A percentile compares a stretch with the other conserved stretches of the same genome.
Evolutionary conservation across 2,797 vertebrate species (phyloP).

Genomic region (Pseudomugil gertrudae): DNA sequence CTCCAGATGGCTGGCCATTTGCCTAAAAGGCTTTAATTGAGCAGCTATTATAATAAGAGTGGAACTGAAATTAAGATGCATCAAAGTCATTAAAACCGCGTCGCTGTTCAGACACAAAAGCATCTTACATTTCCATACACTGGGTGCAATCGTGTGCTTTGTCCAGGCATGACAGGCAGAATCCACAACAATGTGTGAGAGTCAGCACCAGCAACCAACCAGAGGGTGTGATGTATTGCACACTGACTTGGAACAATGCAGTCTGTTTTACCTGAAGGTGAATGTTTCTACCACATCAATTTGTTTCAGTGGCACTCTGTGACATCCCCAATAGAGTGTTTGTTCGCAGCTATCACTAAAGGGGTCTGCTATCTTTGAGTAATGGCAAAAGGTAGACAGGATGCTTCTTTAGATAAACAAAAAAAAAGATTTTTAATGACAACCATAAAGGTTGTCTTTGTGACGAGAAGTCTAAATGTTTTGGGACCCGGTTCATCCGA

Average conservation of each 20-base stretch:
- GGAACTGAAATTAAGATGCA: constrained; percentile 60
- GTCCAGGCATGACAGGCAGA: constrained; percentile 60
- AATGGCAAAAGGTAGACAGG: constrained; percentile 5
- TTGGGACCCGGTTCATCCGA: constrained; percentile 4
- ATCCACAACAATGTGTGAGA: constrained; percentile 72
- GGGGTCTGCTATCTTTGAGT: constrained; percentile 49
- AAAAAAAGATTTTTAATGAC: constrained; percentile 5
- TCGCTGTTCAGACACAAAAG: constrained; percentile 56
- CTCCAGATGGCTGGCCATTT: constrained; percentile 68
- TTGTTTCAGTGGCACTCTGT: constrained; percentile 60
- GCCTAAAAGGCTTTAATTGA: constrained; percentile 64
- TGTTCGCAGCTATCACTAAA: constrained; percentile 56
- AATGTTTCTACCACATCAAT: constrained; percentile 73
- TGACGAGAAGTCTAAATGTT: constrained; percentile 14
- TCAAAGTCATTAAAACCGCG: constrained; percentile 47
- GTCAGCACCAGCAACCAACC: constrained; percentile 70
- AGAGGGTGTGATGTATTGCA: constrained; percentile 77
- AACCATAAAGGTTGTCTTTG: background rate
- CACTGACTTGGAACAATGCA: constrained; percentile 73
- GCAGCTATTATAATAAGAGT: constrained; percentile 45
- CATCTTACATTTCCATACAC: constrained; percentile 47
- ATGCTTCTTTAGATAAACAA: constrained; percentile 3
- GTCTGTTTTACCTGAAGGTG: constrained; percentile 71
- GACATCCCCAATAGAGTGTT: constrained; percentile 62
- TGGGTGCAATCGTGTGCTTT: constrained; percentile 57